Conservation (phyloP, 2,797 vertebrate species). For the Anniella stebbinsi region DNA sequence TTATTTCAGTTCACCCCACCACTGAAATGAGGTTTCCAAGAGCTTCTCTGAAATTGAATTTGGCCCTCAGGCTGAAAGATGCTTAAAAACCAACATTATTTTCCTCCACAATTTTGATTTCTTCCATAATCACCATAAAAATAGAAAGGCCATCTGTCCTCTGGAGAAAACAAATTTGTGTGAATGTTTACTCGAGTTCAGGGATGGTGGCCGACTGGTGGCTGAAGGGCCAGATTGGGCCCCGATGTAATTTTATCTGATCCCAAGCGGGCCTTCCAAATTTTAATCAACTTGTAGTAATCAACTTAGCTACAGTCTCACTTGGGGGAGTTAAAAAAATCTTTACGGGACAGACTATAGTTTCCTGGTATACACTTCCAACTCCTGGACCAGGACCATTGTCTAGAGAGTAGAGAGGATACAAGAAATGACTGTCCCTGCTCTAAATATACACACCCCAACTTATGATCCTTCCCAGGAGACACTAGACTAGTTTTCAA, state of each 20-base stretch:
- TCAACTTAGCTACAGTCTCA: not conserved
- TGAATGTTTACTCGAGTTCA: not conserved
- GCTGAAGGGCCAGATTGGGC: not conserved
- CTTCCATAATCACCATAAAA: conserved; percentile 54
- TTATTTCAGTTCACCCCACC: no score
- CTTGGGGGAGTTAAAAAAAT: not conserved
- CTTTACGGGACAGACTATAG: not conserved
- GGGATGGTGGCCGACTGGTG: not conserved
- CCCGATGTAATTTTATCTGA: not conserved
- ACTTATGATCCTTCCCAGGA: not conserved
- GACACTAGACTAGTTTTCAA: not conserved
- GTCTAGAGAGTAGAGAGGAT: not conserved
- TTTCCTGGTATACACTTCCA: not conserved
- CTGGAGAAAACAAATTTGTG: not conserved
- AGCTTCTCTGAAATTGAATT: no score
- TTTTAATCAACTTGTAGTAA: not conserved
- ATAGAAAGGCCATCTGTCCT: not conserved
- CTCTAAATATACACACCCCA: conserved; percentile 6
- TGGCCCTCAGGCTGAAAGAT: no score
- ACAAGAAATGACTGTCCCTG: not conserved
- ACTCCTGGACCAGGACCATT: not conserved
- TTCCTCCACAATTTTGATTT: conserved; percentile 65
- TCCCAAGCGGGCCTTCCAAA: not conserved
- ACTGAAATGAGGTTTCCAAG: no score
- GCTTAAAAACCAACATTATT: not conserved